phyloP scores from a whole-genome alignment of 2,888 invertebrate genomes.

The Drosophila anomelani region DNA sequence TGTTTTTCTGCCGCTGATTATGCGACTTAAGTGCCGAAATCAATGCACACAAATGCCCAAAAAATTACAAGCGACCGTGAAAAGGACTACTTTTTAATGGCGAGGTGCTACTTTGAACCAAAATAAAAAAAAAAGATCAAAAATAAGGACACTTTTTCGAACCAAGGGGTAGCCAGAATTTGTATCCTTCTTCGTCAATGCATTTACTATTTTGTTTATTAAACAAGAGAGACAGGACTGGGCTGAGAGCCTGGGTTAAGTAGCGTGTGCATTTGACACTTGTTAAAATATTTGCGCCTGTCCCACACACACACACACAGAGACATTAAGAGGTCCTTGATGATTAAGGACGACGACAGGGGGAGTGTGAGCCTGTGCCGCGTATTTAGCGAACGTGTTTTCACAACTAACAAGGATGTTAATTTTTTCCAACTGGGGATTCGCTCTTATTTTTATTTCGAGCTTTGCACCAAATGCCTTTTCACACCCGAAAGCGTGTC shows the following conservation, averaged over 20 bases:
- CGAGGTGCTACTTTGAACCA: background rate
- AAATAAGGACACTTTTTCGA: conserved; percentile 15
- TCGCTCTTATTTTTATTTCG: conserved; percentile 65
- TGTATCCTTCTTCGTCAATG: conserved; percentile 47
- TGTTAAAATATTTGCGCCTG: conserved; percentile 85
- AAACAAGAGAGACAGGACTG: conserved; percentile 53
- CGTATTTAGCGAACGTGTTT: conserved; percentile 82
- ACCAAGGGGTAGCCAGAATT: conserved; percentile 10
- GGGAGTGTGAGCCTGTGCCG: conserved; percentile 61
- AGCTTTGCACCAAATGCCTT: conserved; percentile 75
- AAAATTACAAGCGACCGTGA: conserved; percentile 70
- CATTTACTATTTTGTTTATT: conserved; percentile 74
- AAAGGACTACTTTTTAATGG: conserved; percentile 27
- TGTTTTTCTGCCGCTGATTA: conserved; percentile 61
- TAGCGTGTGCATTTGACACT: conserved; percentile 85
- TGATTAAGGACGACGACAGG: conserved; percentile 19
- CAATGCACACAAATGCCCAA: conserved; percentile 83
- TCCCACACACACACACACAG: conserved; percentile 60
- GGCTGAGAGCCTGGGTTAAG: conserved; percentile 69
- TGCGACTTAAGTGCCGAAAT: conserved; percentile 82
- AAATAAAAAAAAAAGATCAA: background rate
- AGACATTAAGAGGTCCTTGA: conserved; percentile 40
- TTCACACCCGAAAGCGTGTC: conserved; percentile 72
- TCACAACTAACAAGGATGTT: conserved; percentile 83
- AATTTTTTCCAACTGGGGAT: conserved; percentile 67